Evolutionary conservation across 2,888 invertebrate genomes (phyloP).

Genomic region (Bhutanitis thaidina): DNA sequence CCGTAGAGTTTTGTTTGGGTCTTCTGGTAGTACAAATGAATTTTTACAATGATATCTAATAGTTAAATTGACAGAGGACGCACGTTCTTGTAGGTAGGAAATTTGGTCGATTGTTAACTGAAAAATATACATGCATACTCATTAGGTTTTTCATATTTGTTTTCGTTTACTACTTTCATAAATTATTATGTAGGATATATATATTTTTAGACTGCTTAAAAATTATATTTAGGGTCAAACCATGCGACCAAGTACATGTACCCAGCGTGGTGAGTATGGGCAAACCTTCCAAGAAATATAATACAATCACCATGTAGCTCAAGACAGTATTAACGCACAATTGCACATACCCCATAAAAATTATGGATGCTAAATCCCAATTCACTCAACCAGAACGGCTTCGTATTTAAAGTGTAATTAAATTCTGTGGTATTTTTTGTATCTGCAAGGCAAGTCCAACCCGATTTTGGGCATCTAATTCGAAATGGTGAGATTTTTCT

Average conservation of each 20-base stretch:
- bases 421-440: background rate
- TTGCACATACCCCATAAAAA: constrained; percentile 9
- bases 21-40: constrained; percentile 6
- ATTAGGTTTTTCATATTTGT: too few species aligned
- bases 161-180: too few species aligned
- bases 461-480: background rate
- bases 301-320: too few species aligned
- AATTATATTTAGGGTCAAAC: too few species aligned
- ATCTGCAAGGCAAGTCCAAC: constrained; percentile 8
- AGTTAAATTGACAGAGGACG: background rate
- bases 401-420: background rate
- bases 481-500: constrained; percentile 3
- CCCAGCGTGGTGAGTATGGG: too few species aligned
- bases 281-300: too few species aligned
- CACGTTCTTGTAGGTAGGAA: constrained; percentile 1
- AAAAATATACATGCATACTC: background rate
- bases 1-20: background rate
- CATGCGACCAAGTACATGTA: too few species aligned
- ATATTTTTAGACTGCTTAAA: too few species aligned
- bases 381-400: constrained; percentile 15
- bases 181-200: too few species aligned
- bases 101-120: constrained; percentile 6
- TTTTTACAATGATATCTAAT: constrained; percentile 15
- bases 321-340: too few species aligned
- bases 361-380: background rate